phyloP scores from a whole-genome alignment of 2,888 invertebrate genomes.

The Cybosia mesomella region DNA sequence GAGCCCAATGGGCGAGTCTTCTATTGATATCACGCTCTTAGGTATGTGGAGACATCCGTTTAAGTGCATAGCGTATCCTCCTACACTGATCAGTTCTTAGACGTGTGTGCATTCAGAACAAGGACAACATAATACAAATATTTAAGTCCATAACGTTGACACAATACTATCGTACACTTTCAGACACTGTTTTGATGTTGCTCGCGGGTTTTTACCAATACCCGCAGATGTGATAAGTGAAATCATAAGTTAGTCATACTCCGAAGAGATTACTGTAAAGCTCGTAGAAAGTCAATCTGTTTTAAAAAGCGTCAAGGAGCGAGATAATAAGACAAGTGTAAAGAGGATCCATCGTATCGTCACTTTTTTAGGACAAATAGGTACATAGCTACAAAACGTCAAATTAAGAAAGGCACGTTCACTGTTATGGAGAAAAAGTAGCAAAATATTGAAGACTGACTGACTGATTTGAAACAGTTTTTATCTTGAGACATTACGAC shows the following conservation, averaged over 20 bases:
- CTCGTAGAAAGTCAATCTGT: neutral
- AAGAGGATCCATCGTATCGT: neutral
- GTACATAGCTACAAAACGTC: neutral
- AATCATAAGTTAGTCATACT: neutral
- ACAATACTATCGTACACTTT: neutral
- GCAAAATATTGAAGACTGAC: neutral
- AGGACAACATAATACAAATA: neutral
- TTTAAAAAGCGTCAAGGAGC: neutral
- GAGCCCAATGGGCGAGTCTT: neutral
- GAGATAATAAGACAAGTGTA: too few relatives aligned
- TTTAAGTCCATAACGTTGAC: neutral
- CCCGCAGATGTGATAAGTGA: neutral
- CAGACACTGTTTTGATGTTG: neutral
- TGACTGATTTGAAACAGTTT: neutral
- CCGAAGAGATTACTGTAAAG: neutral
- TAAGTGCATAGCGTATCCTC: neutral
- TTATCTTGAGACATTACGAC: neutral
- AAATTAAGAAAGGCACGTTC: neutral
- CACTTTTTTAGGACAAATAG: neutral
- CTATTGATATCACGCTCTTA: neutral
- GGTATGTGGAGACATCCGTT: neutral
- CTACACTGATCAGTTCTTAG: neutral
- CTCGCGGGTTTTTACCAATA: neutral
- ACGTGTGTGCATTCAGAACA: neutral
- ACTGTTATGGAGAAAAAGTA: neutral